Evolutionary conservation across 2,888 invertebrate species (phyloP).

Genomic region (Idaea aversata): DNA sequence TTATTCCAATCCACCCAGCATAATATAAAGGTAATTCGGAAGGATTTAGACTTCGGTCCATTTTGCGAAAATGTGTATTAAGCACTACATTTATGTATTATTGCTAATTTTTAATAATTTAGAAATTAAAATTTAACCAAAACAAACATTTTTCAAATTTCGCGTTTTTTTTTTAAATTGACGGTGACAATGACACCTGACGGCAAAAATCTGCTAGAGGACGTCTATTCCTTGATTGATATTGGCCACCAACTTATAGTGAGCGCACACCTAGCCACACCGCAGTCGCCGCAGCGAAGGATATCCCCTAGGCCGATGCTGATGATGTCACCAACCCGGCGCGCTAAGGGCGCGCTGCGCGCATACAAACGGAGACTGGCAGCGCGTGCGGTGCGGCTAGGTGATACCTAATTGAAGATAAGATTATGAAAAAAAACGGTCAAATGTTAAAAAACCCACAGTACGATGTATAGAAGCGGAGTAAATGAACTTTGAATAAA

Average conservation of each 20-base stretch:
- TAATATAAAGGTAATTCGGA: slow-evolving; percentile 73
- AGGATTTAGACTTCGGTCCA: slow-evolving; percentile 45
- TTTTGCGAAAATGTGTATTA: slow-evolving; percentile 26
- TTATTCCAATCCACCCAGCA: slow-evolving; percentile 75
- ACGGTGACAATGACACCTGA: slow-evolving; percentile 4
- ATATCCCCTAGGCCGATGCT: too few relatives aligned
- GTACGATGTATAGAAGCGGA: not conserved
- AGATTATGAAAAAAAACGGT: too few relatives aligned
- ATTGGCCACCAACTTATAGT: not conserved
- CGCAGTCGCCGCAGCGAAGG: too few relatives aligned
- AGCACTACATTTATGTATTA: not conserved
- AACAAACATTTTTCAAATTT: slow-evolving; percentile 28
- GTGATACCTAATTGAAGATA: too few relatives aligned
- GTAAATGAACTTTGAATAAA: too few relatives aligned
- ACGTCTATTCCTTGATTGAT: not conserved
- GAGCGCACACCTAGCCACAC: too few relatives aligned
- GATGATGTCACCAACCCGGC: too few relatives aligned
- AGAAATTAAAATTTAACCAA: slow-evolving; percentile 8
- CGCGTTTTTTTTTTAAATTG: slow-evolving; percentile 6
- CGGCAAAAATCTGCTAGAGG: too few relatives aligned
- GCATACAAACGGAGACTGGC: too few relatives aligned
- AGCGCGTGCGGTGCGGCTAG: too few relatives aligned
- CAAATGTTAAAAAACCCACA: not conserved
- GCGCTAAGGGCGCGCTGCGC: too few relatives aligned
- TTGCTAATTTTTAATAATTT: not conserved